These are phyloP conservation scores for Aleiodes sp. DNA, from an alignment of 1,140 invertebrate species.

Conservation along the genomic window DNA sequence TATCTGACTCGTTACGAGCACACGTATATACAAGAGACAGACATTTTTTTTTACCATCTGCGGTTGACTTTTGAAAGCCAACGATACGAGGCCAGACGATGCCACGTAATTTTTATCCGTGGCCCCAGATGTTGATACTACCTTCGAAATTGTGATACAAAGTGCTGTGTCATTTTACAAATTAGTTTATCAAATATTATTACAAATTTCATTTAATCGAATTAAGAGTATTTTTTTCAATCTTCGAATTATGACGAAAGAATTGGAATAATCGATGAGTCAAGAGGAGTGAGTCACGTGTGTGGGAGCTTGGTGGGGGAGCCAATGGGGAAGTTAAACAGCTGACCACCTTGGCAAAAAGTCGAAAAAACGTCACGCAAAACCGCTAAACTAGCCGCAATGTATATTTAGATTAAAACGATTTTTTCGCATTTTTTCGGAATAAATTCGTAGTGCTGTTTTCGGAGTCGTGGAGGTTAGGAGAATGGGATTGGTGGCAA, in stretches of 20 bases:
- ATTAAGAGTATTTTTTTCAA: neutral
- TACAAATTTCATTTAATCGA: neutral
- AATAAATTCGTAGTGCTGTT: neutral
- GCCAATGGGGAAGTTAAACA: constrained; percentile 23
- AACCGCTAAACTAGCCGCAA: neutral
- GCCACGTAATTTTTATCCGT: neutral
- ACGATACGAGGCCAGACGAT: neutral
- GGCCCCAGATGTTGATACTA: neutral
- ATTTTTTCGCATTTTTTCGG: neutral
- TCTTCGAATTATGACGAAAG: neutral
- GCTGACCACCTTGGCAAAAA: constrained; percentile 17
- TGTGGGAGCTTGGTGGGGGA: neutral
- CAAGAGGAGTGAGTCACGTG: constrained; percentile 13
- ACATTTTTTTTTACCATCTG: neutral
- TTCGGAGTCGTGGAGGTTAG: too few relatives aligned
- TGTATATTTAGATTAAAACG: neutral
- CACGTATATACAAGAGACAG: neutral
- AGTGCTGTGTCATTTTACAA: neutral
- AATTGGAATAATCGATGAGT: constrained; percentile 21
- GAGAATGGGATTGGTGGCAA: too few relatives aligned
- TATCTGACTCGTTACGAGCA: neutral
- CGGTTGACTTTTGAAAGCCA: neutral
- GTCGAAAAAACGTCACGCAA: constrained; percentile 19
- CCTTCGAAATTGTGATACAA: neutral
- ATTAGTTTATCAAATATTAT: constrained; percentile 9